Percentiles rank a stretch among this genome's conserved stretches.
Evolutionary conservation across 2,113 vertebrate species (phyloP).

Genomic region (Centropristis striata): DNA sequence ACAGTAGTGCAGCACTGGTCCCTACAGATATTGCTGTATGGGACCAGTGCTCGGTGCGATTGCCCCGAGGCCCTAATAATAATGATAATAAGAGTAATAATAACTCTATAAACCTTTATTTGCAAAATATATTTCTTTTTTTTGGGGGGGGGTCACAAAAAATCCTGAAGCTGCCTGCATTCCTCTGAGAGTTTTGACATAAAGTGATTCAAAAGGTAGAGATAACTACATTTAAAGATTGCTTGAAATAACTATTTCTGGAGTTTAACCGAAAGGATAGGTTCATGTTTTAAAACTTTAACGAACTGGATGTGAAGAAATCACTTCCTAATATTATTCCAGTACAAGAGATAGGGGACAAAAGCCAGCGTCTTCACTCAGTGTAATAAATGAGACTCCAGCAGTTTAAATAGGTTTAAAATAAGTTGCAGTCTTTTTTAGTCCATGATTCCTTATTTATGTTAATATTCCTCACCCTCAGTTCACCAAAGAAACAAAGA

Average conservation of each 20-base stretch:
- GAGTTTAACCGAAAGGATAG: neutral
- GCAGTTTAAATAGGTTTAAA: neutral
- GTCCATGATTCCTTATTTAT: neutral
- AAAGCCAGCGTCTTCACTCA: neutral
- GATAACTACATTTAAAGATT: neutral
- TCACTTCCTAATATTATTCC: neutral
- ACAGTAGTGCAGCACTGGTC: too few relatives aligned
- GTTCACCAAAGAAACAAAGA: neutral
- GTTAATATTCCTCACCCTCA: neutral
- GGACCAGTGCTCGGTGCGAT: too few relatives aligned
- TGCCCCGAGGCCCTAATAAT: too few relatives aligned
- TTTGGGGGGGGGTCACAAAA: too few relatives aligned
- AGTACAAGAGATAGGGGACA: neutral
- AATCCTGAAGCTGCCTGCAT: too few relatives aligned
- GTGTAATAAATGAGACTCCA: neutral
- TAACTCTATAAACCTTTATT: too few relatives aligned
- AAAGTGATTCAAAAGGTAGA: neutral
- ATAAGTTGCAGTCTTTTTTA: neutral
- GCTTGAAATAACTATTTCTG: too few relatives aligned
- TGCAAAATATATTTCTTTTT: too few relatives aligned
- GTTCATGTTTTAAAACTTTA: neutral
- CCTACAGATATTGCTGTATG: too few relatives aligned
- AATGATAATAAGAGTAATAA: too few relatives aligned
- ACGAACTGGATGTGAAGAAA: neutral
- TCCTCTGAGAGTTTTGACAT: too few relatives aligned